Percentiles rank a stretch among this genome's conserved stretches.
Conservation (phyloP, 2,888 invertebrate species). For the Malthinus flaveolus region DNA sequence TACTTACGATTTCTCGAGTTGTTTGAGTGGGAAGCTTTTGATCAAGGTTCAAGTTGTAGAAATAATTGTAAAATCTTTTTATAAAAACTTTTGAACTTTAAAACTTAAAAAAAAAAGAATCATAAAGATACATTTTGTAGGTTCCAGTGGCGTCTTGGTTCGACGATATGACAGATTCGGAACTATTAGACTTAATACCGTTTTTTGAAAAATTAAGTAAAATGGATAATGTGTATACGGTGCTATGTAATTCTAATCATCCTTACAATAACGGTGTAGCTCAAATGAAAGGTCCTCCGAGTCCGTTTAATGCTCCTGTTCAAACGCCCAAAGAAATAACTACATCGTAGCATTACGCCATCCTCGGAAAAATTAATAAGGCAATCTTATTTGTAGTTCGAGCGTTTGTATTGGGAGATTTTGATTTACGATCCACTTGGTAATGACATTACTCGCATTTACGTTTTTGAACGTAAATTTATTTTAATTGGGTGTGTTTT, state of each 20-base stretch:
- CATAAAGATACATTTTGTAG: conserved; percentile 55
- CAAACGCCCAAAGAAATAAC: conserved; percentile 36
- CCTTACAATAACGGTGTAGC: conserved; percentile 64
- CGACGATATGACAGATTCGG: conserved; percentile 97
- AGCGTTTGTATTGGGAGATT: conserved; percentile 34
- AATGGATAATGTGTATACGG: conserved; percentile 96
- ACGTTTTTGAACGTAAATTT: conserved; percentile 4
- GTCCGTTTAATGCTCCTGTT: conserved; percentile 29
- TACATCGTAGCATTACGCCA: conserved; percentile 47
- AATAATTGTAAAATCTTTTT: too few relatives aligned
- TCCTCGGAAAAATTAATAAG: conserved; percentile 33
- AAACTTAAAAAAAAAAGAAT: too few relatives aligned
- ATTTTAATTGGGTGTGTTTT: conserved; percentile 5
- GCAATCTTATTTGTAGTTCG: conserved; percentile 39
- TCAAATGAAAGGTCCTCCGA: conserved; percentile 43
- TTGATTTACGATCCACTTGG: conserved; percentile 19
- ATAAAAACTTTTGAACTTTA: too few relatives aligned
- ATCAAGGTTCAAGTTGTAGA: too few relatives aligned
- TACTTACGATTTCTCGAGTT: too few relatives aligned
- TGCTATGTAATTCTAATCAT: conserved; percentile 90
- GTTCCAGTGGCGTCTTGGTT: conserved; percentile 99
- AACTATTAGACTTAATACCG: conserved; percentile 95
- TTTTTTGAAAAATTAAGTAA: conserved; percentile 97
- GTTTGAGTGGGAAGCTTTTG: too few relatives aligned
- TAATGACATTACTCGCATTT: conserved; percentile 16